Conservation (phyloP, 2,113 vertebrate species). For the Hoplias malabaricus region DNA sequence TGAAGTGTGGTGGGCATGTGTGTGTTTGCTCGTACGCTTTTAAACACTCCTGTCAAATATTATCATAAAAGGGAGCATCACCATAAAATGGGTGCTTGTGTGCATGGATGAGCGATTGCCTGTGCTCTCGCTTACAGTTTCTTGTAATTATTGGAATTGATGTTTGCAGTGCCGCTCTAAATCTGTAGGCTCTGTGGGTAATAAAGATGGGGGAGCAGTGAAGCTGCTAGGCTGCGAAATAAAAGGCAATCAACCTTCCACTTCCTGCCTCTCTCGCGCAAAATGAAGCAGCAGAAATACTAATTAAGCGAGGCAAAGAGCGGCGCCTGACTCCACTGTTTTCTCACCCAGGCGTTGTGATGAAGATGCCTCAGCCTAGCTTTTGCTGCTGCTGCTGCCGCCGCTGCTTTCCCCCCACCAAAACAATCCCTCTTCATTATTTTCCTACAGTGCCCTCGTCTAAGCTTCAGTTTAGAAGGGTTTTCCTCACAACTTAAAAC, state of each 20-base stretch:
- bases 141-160: constrained; percentile 75
- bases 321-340: constrained; percentile 52
- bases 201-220: constrained; percentile 65
- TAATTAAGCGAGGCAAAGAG: constrained; percentile 72
- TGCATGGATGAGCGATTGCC: constrained; percentile 50
- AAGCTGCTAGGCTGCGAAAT: constrained; percentile 69
- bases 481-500: not conserved
- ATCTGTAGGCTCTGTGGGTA: constrained; percentile 70
- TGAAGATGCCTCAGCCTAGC: constrained; percentile 58
- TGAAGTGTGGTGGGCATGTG: constrained; percentile 9
- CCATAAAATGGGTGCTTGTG: constrained; percentile 57
- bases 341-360: constrained; percentile 51
- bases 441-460: not conserved
- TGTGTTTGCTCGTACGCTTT: constrained; percentile 34
- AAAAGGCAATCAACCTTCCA: constrained; percentile 76
- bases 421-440: constrained; percentile 1
- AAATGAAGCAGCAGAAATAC: constrained; percentile 74
- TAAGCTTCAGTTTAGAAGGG: not conserved
- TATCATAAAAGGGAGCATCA: constrained; percentile 65
- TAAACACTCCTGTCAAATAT: constrained; percentile 66
- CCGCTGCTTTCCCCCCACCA: constrained; percentile 42
- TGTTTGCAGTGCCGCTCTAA: constrained; percentile 70
- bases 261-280: constrained; percentile 65
- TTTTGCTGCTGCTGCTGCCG: constrained; percentile 13
- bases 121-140: constrained; percentile 65